These are phyloP conservation scores for Cephalopachus bancanus DNA, from an alignment of 2,797 vertebrate genomes.

Conservation along the genomic window DNA sequence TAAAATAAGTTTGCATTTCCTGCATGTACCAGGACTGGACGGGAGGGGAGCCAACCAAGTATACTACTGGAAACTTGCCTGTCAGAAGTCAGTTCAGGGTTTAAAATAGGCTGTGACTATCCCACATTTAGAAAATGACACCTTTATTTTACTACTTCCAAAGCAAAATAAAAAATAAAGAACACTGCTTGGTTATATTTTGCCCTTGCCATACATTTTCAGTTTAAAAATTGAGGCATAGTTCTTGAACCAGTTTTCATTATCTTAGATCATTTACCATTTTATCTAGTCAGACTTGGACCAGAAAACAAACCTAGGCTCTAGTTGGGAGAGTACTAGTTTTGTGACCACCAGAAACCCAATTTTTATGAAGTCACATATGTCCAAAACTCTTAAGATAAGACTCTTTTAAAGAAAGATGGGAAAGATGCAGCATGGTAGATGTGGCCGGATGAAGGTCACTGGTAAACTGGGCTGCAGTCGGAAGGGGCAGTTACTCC, in stretches of 20 bases:
- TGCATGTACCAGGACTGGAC: not conserved
- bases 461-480: not conserved
- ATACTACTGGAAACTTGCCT: not conserved
- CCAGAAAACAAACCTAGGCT: constrained; percentile 22
- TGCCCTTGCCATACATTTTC: not conserved
- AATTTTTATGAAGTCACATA: not conserved
- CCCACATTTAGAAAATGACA: constrained; percentile 43
- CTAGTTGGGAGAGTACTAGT: not conserved
- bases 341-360: not conserved
- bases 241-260: constrained; percentile 2
- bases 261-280: not conserved
- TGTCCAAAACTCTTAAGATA: not conserved
- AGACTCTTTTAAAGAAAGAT: not conserved
- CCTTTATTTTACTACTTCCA: constrained; percentile 19
- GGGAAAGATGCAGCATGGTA: not conserved
- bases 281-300: not conserved
- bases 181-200: not conserved
- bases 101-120: constrained; percentile 15
- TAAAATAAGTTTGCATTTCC: constrained; percentile 50
- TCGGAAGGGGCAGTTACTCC: not conserved
- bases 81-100: not conserved
- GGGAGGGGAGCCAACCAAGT: not conserved
- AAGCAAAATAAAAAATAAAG: not conserved
- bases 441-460: not conserved
- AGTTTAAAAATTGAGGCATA: constrained; percentile 31